Evolutionary conservation across 2,888 invertebrate species (phyloP).

Genomic region (Aromia moschata): DNA sequence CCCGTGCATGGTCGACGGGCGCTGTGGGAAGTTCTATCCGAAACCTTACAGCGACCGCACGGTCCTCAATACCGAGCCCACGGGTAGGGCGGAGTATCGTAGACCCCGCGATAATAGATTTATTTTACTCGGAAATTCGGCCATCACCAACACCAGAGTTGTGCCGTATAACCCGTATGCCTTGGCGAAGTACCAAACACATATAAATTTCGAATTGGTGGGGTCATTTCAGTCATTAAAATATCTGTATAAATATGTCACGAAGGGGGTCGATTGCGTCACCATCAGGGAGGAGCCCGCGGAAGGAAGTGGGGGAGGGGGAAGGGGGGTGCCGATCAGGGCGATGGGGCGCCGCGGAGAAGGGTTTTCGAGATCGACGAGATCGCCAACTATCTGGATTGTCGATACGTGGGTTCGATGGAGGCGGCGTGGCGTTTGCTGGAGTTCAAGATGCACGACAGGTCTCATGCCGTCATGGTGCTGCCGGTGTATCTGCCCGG

Average conservation of each 20-base stretch:
- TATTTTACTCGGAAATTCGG: neutral
- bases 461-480: too few species aligned
- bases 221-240: conserved; percentile 32
- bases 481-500: too few species aligned
- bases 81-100: neutral
- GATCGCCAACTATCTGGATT: too few species aligned
- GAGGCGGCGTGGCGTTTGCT: too few species aligned
- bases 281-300: neutral
- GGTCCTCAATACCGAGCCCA: neutral
- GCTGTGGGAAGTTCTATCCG: neutral
- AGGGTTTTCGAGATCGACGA: too few species aligned
- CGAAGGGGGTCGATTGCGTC: conserved; percentile 17
- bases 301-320: neutral
- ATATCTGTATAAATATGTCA: conserved; percentile 39
- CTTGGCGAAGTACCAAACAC: conserved; percentile 34
- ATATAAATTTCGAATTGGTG: conserved; percentile 41
- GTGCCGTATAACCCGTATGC: conserved; percentile 35
- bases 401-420: too few species aligned
- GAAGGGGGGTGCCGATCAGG: too few species aligned
- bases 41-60: neutral
- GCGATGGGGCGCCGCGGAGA: too few species aligned
- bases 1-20: neutral
- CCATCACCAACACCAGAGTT: conserved; percentile 24
- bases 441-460: too few species aligned
- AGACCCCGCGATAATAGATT: neutral